Base-by-base conservation (phyloP, 2,113 vertebrate genomes). In the Prochilodus magdalenae region DNA sequence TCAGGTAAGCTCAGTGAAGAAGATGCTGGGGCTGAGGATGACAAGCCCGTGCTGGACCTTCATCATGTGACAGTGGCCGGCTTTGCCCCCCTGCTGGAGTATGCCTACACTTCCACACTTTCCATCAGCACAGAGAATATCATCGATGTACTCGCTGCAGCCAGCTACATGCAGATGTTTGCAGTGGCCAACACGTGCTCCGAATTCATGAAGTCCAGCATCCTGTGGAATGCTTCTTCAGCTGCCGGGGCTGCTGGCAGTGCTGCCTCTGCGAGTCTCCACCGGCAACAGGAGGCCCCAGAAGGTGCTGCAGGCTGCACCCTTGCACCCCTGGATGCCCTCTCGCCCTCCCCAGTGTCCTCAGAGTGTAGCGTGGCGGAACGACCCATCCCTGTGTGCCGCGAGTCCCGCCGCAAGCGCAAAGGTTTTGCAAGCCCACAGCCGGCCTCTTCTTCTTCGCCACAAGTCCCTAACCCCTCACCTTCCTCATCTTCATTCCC, bases 131-230 rank as follows among this genome's bases (percentile, higher is more conserved):
- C 97, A 0, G 98, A 99, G 87, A 99, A 99, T 84, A 99, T 99
- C 82, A 99, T 99, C 3, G 98, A 99, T 2, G 98, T 99, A 29
- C 88, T 99, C 82, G 98, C 98, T 0, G 98, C 98, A 0, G 98
- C 98, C 51, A 99, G 98, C 88, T 99, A 99, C 88, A 99, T 99
- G 97, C 98, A 99, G 89, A 99, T 99, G 98, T 99, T 99, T 79
- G 95, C 96, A 0, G 98, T 99, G 77, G 98, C 98, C 1, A 99
- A 97, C 86, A 99, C 98, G 0, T 99, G 98, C 92, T 99, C 98
- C 0, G 98, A 99, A 55, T 99, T 99, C 91, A 99, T 99, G 98
- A 99, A 99, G 89, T 99, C 98, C 62, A 99, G 98, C 86, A 99
- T 99, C 88, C 90, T 99, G 33, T 99, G 98, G 98, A 96, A 96